Conservation (phyloP, 2,888 invertebrate species). For the Caenorhabditis doughertyi region DNA sequence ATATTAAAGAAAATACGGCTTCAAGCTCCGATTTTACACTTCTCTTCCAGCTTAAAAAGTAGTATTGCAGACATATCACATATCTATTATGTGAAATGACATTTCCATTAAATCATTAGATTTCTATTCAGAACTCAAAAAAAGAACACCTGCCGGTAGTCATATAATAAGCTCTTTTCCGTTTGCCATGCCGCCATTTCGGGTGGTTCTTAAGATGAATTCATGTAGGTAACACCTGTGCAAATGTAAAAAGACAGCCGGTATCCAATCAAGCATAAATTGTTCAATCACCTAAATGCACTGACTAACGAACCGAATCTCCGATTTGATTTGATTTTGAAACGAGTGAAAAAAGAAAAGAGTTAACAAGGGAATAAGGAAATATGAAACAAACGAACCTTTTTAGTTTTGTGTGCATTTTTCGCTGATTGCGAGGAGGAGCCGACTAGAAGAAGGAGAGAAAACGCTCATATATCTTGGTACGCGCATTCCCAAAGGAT, state of each 20-base stretch:
- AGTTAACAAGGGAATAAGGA: background rate
- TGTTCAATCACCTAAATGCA: background rate
- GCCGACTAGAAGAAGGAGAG: background rate
- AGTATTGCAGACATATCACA: no score
- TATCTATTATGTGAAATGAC: no score
- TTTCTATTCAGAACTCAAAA: background rate
- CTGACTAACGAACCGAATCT: slow-evolving; percentile 44
- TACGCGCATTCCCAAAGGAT: slow-evolving; percentile 57
- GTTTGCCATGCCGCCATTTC: slow-evolving; percentile 4
- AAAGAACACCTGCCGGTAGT: slow-evolving; percentile 40
- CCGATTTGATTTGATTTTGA: slow-evolving; percentile 6
- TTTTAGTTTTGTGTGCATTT: slow-evolving; percentile 28
- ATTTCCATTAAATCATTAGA: no score
- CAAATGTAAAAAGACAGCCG: slow-evolving; percentile 27
- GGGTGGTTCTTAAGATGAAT: background rate
- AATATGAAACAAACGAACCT: slow-evolving; percentile 21
- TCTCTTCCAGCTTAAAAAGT: no score
- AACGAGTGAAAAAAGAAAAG: background rate
- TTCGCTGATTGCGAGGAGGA: slow-evolving; percentile 31
- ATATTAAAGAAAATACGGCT: no score
- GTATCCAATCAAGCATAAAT: slow-evolving; percentile 32
- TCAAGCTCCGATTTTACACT: no score
- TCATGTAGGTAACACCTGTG: slow-evolving; percentile 40
- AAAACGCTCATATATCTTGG: slow-evolving; percentile 44
- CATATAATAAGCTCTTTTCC: slow-evolving; percentile 24